Conservation (phyloP, 2,888 invertebrate genomes). For the Teleiodes luculella region DNA sequence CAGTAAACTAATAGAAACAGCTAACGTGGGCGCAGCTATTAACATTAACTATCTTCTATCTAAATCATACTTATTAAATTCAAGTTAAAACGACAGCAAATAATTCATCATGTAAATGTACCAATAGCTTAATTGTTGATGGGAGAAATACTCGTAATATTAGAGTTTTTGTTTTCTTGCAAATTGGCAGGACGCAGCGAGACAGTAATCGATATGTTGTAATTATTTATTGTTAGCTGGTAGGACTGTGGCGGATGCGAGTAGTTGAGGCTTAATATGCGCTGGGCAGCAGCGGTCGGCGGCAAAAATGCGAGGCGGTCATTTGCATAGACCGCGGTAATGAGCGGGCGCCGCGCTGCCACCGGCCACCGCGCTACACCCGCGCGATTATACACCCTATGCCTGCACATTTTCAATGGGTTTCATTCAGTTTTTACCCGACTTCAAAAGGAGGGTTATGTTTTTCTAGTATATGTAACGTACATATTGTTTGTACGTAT, state of each 20-base stretch:
- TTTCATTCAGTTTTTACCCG: slow-evolving; percentile 38
- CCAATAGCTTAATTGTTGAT: neutral
- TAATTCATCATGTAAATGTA: neutral
- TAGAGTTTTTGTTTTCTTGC: slow-evolving; percentile 35
- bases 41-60: slow-evolving; percentile 42
- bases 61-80: neutral
- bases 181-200: slow-evolving; percentile 43
- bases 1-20: slow-evolving; percentile 14
- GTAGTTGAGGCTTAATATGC: slow-evolving; percentile 70
- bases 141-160: slow-evolving; percentile 19
- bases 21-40: slow-evolving; percentile 34
- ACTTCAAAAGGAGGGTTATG: no score
- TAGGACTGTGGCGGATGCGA: slow-evolving; percentile 68
- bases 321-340: slow-evolving; percentile 74
- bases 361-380: slow-evolving; percentile 34
- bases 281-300: slow-evolving; percentile 56
- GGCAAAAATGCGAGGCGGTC: slow-evolving; percentile 67
- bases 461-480: no score
- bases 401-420: slow-evolving; percentile 28
- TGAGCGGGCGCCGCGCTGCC: slow-evolving; percentile 44
- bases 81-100: slow-evolving; percentile 33
- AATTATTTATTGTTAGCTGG: slow-evolving; percentile 71
- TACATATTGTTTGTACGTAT: no score
- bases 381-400: slow-evolving; percentile 34
- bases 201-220: slow-evolving; percentile 62